Conservation (phyloP, 1,140 invertebrate genomes). For the Tetragnatha versicolor region DNA sequence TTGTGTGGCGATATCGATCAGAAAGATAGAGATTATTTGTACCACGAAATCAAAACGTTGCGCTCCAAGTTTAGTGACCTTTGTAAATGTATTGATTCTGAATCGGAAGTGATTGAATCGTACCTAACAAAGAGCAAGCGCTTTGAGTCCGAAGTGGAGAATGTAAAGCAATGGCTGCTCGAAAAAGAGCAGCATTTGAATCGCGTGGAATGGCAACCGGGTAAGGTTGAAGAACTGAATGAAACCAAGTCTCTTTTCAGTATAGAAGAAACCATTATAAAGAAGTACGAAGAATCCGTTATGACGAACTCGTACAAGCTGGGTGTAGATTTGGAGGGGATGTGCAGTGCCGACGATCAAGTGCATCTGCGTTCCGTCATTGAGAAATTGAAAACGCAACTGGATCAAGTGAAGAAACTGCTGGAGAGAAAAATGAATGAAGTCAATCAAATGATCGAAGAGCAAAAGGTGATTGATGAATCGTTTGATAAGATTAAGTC, state of each 20-base stretch:
- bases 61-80: slow-evolving; percentile 62
- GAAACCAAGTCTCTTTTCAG: slow-evolving; percentile 32
- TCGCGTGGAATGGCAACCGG: slow-evolving; percentile 70
- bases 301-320: slow-evolving; percentile 77
- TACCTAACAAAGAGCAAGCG: slow-evolving; percentile 71
- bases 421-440: slow-evolving; percentile 73
- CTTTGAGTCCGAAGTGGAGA: slow-evolving; percentile 79
- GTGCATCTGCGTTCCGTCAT: slow-evolving; percentile 5
- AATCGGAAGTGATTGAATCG: slow-evolving; percentile 55
- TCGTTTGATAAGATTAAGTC: slow-evolving; percentile 80
- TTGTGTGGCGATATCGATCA: slow-evolving; percentile 85
- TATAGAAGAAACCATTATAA: slow-evolving; percentile 72
- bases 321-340: slow-evolving; percentile 77
- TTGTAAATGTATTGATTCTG: slow-evolving; percentile 56
- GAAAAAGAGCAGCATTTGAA: slow-evolving; percentile 76
- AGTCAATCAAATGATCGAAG: slow-evolving; percentile 76
- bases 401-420: slow-evolving; percentile 61
- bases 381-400: slow-evolving; percentile 25
- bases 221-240: slow-evolving; percentile 43
- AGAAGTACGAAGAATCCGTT: slow-evolving; percentile 78
- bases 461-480: slow-evolving; percentile 79
- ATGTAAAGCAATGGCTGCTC: slow-evolving; percentile 79
- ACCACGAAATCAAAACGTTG: slow-evolving; percentile 70
- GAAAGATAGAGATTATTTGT: slow-evolving; percentile 76
- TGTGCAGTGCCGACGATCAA: slow-evolving; percentile 77